A percentile compares a stretch with the other conserved stretches of the same genome.
phyloP scores from a whole-genome alignment of 2,888 invertebrate species.

The Drosophila stalkeri region DNA sequence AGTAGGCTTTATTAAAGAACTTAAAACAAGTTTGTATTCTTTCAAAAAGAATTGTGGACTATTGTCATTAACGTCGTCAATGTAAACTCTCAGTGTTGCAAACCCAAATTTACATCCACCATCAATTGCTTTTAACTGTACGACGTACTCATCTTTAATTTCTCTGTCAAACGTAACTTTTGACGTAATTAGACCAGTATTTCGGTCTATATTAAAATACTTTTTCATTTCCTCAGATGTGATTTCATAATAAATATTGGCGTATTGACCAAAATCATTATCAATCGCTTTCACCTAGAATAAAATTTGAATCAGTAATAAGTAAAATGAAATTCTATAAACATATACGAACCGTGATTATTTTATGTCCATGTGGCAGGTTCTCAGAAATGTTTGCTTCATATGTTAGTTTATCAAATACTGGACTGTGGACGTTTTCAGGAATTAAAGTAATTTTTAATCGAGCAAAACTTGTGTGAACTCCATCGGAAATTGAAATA shows the following conservation, averaged over 20 bases:
- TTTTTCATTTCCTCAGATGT: conserved; percentile 90
- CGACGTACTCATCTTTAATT: conserved; percentile 88
- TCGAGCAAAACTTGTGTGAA: conserved; percentile 95
- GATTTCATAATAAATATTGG: conserved; percentile 91
- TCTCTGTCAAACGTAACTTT: conserved; percentile 91
- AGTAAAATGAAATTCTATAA: not conserved
- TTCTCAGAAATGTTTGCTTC: conserved; percentile 94
- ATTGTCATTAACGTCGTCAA: conserved; percentile 94
- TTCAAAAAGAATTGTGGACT: conserved; percentile 90
- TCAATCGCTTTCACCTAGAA: conserved; percentile 91
- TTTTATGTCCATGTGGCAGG: conserved; percentile 90
- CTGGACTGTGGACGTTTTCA: conserved; percentile 92
- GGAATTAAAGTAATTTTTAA: conserved; percentile 92
- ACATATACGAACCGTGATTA: conserved; percentile 87
- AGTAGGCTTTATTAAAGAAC: conserved; percentile 87
- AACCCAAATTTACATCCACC: conserved; percentile 92
- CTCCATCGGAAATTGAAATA: conserved; percentile 97
- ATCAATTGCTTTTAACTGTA: conserved; percentile 93
- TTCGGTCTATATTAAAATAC: conserved; percentile 90
- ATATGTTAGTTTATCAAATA: conserved; percentile 91
- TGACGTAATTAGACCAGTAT: conserved; percentile 90
- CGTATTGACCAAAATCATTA: conserved; percentile 92
- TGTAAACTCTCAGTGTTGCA: conserved; percentile 91
- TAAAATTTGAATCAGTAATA: not conserved
- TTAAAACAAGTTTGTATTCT: conserved; percentile 91